Evolutionary conservation across 1,140 invertebrate species (phyloP).

Genomic region (Drosophila murphyi): DNA sequence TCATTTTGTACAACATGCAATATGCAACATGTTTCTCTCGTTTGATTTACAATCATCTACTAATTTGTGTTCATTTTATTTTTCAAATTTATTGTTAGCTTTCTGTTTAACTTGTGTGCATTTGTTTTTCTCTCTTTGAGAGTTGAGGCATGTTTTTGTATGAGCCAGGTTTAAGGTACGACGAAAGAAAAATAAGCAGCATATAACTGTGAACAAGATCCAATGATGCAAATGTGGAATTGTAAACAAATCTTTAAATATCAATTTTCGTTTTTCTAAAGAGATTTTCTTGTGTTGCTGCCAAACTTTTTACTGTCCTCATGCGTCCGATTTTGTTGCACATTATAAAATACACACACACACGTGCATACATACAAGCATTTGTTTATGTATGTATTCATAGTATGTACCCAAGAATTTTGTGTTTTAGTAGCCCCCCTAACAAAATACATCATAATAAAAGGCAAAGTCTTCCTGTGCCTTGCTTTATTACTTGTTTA

Average conservation of each 20-base stretch:
- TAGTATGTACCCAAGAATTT: too few species aligned
- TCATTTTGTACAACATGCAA: conserved; percentile 62
- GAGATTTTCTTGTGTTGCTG: conserved; percentile 4
- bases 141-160: conserved; percentile 40
- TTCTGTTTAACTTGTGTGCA: conserved; percentile 14
- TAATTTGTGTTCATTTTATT: conserved; percentile 19
- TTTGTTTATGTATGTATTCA: conserved; percentile 3
- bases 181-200: conserved; percentile 2
- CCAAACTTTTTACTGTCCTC: not conserved
- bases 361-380: not conserved
- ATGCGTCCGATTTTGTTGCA: conserved; percentile 26
- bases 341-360: conserved; percentile 21
- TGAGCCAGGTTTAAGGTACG: conserved; percentile 8
- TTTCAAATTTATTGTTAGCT: conserved; percentile 22
- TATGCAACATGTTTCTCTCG: conserved; percentile 51
- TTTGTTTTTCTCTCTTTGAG: not conserved
- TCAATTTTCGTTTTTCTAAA: not conserved
- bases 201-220: conserved; percentile 11
- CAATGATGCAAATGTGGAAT: not conserved
- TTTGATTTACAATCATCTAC: conserved; percentile 17
- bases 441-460: not conserved
- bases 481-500: conserved; percentile 31
- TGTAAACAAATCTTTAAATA: not conserved
- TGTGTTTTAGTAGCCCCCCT: conserved; percentile 5
- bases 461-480: conserved; percentile 2